Base-by-base conservation (phyloP, 2,888 invertebrate genomes). In the Nomada ruficornis region DNA sequence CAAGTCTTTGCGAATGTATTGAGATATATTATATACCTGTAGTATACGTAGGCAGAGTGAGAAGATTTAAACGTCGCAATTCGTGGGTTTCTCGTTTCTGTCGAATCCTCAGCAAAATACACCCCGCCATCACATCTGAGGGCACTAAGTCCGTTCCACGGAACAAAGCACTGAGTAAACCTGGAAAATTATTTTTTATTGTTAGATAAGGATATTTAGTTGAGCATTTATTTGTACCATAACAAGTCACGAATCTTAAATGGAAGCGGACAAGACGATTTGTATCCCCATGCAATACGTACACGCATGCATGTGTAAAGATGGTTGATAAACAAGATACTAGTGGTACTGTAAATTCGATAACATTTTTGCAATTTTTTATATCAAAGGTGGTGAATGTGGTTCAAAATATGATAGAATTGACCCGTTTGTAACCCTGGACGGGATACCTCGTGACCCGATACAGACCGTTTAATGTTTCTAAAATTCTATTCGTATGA, bases 101-200 rank as follows among this genome's bases (percentile, higher is more conserved):
- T 73, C 96, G 95, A 4, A 97, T 96, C 87, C 97, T 95, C 5
- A 98, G 95, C n/a, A 98, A 95, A 29, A 98, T 96, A 90, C 97
- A 96, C 15, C 98, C 98, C 15, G 98, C 98, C 75, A 98, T 96
- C 20, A 98, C 96, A 93, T 98, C 98, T 0, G 98, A 97, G 0
- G 98, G 97, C 0, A 98, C 98, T 57, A 98, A 94, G 94, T 98
- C 98, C 10, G 97, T 96, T 84, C 97, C 97, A 90, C 98, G 95
- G 94, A 98, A 98, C 82, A 98, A 95, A 2, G 96, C 96, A 90
- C 97, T 96, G 82, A 98, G 95, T 11, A 98, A 94, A 85, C 96
- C 96, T 95, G 95, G 64, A 93, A 95, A 54, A 74, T 13, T 2
- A 9, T 26, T 52, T 54, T 13, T 52, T 44, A 69, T 77, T 26